Conservation (phyloP, 2,113 vertebrate species). For the Eptesicus fuscus region DNA sequence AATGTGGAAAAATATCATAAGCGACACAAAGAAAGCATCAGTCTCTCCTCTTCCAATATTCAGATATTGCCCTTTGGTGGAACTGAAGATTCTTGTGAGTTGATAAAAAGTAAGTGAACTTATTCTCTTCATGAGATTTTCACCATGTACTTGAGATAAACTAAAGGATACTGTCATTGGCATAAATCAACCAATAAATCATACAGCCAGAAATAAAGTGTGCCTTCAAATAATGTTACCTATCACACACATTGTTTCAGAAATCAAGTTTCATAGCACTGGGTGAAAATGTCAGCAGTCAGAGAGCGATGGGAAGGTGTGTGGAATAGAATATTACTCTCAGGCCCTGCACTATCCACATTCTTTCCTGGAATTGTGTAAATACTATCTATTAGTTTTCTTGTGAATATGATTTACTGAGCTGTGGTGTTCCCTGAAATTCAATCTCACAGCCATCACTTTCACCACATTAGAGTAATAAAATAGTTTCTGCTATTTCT, state of each 20-base stretch:
- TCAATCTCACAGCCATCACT: neutral
- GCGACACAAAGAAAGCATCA: neutral
- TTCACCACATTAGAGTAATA: neutral
- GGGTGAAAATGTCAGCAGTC: neutral
- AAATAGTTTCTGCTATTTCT: neutral
- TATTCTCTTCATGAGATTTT: neutral
- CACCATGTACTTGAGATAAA: neutral
- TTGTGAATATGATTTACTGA: neutral
- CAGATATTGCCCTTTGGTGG: neutral
- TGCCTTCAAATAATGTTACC: neutral
- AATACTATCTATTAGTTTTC: neutral
- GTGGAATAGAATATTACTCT: neutral
- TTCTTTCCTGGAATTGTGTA: neutral
- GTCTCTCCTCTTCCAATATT: neutral
- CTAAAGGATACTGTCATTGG: neutral
- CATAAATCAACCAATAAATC: neutral
- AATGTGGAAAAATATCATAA: neutral
- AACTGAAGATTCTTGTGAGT: neutral
- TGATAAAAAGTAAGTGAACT: neutral
- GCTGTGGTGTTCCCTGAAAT: neutral
- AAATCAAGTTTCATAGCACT: neutral
- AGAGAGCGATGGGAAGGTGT: neutral
- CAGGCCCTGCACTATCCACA: neutral
- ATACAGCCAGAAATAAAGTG: neutral
- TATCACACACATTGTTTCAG: neutral